Conservation (phyloP, 2,797 vertebrate species). For the Eurystomus glaucurus region DNA sequence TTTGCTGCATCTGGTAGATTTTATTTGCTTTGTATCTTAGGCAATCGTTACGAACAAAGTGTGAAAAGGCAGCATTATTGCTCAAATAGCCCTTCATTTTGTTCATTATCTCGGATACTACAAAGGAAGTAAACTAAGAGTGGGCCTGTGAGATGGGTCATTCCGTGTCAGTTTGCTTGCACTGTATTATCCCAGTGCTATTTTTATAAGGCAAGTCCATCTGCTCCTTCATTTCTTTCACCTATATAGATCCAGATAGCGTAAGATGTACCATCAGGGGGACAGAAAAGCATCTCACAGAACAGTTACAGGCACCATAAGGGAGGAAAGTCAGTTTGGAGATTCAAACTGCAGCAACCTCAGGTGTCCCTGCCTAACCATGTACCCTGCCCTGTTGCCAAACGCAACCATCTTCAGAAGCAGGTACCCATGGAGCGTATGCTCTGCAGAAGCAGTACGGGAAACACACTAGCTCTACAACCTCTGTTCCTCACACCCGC, state of each 20-base stretch:
- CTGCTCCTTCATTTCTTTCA: constrained; percentile 40
- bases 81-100: constrained; percentile 2
- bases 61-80: constrained; percentile 16
- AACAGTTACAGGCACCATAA: neutral
- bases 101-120: constrained; percentile 10
- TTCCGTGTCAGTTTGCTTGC: constrained; percentile 7
- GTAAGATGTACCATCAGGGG: neutral
- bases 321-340: neutral
- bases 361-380: neutral
- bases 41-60: constrained; percentile 37
- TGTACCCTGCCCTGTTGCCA: fast-evolving
- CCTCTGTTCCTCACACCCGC: neutral
- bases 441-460: neutral
- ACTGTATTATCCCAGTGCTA: neutral
- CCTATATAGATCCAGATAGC: neutral
- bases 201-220: constrained; percentile 15
- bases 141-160: constrained; percentile 12
- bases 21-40: constrained; percentile 51
- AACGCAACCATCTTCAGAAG: neutral
- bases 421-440: fast-evolving
- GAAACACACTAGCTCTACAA: neutral
- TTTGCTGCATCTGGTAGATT: constrained; percentile 64
- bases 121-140: neutral
- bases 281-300: neutral
- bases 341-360: neutral